phyloP scores from a whole-genome alignment of 2,113 vertebrate genomes.

The Eolophus roseicapilla region DNA sequence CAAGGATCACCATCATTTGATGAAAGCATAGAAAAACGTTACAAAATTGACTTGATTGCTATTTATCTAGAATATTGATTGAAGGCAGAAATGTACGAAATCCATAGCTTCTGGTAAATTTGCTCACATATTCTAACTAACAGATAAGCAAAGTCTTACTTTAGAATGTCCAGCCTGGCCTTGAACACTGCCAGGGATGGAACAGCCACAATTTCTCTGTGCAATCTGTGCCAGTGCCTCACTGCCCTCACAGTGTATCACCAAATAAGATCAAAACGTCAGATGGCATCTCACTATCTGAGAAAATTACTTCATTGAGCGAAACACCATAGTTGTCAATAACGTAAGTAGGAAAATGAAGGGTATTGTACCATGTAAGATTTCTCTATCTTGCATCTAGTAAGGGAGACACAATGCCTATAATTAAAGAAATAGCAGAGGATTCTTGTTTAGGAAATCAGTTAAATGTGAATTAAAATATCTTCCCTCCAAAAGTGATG shows the following conservation, averaged over 20 bases:
- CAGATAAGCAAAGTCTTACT: neutral
- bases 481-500: neutral
- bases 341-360: neutral
- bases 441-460: neutral
- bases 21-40: neutral
- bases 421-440: neutral
- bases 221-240: neutral
- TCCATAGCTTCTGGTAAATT: neutral
- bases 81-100: neutral
- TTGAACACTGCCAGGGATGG: neutral
- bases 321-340: neutral
- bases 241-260: neutral
- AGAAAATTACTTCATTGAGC: neutral
- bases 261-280: neutral
- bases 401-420: neutral
- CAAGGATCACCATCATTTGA: neutral
- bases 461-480: neutral
- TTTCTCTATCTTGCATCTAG: neutral
- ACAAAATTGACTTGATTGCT: neutral
- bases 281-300: neutral
- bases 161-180: neutral
- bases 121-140: neutral
- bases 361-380: neutral
- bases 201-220: neutral
- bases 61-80: neutral